Conservation (phyloP, 2,797 vertebrate genomes). For the Gymnothorax reevesii region DNA sequence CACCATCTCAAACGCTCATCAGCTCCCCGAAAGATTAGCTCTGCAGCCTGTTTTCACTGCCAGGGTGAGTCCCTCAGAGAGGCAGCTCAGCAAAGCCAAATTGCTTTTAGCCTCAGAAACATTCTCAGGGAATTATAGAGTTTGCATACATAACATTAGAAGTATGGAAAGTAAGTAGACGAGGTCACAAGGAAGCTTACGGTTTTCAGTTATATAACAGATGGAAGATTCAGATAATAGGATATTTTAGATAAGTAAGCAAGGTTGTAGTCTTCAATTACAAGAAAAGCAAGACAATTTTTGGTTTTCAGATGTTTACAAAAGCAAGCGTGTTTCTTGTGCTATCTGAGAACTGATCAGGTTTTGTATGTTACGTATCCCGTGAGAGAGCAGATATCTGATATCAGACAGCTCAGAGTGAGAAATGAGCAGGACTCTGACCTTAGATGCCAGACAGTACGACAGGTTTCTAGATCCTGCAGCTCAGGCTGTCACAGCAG, state of each 20-base stretch:
- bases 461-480: not conserved
- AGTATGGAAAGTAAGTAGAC: not conserved
- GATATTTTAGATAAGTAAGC: too few relatives aligned
- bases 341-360: not conserved
- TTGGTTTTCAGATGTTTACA: too few relatives aligned
- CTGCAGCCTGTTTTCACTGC: not conserved
- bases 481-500: not conserved
- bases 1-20: not conserved
- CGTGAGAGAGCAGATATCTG: not conserved
- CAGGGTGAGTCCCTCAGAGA: not conserved
- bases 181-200: too few relatives aligned
- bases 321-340: not conserved
- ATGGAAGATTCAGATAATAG: too few relatives aligned
- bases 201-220: too few relatives aligned
- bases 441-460: not conserved
- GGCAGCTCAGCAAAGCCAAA: not conserved
- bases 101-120: not conserved
- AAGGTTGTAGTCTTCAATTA: too few relatives aligned
- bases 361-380: not conserved
- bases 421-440: not conserved
- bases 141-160: not conserved
- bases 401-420: too few relatives aligned
- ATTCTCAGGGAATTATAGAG: not conserved
- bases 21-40: not conserved
- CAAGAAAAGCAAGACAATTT: too few relatives aligned